These are phyloP conservation scores for Proterorhinus semilunaris DNA, from an alignment of 2,113 vertebrate species.

Conservation along the genomic window DNA sequence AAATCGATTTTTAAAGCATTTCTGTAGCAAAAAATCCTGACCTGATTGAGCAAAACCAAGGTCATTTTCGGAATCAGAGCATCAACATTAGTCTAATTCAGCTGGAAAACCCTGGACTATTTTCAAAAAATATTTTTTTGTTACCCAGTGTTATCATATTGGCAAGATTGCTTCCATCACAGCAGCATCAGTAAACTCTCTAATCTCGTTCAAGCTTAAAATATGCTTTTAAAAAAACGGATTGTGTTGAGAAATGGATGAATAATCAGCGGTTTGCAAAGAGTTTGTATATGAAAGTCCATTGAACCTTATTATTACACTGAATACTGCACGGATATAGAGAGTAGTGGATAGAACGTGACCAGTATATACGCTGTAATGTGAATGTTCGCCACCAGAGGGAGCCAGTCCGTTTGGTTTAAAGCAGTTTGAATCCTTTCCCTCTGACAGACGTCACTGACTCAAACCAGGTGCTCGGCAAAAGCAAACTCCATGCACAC, in stretches of 20 bases:
- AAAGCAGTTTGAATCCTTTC: too few species aligned
- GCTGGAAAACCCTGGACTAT: too few species aligned
- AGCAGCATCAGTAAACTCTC: background rate
- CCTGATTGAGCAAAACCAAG: too few species aligned
- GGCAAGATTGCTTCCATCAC: background rate
- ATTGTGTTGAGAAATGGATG: slow-evolving; percentile 27
- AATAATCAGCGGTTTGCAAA: slow-evolving; percentile 11
- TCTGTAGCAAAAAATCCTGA: too few species aligned
- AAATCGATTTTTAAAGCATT: too few species aligned
- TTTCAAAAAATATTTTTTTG: too few species aligned
- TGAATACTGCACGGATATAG: slow-evolving; percentile 25
- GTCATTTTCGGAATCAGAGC: too few species aligned
- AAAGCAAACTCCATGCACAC: slow-evolving; percentile 51
- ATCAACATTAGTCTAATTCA: too few species aligned
- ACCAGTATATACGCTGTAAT: slow-evolving; percentile 48
- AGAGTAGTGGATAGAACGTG: slow-evolving; percentile 9
- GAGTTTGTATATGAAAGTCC: slow-evolving; percentile 17
- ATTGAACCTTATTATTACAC: slow-evolving; percentile 26
- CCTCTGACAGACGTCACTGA: too few species aligned
- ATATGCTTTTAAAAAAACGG: background rate
- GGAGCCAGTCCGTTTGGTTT: slow-evolving; percentile 38
- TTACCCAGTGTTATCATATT: too few species aligned
- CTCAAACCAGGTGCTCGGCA: slow-evolving; percentile 14
- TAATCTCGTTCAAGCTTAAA: background rate
- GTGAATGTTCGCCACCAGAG: slow-evolving; percentile 57